These are phyloP conservation scores for Eupeodes luniger DNA, from an alignment of 2,888 invertebrate species.

Conservation along the genomic window DNA sequence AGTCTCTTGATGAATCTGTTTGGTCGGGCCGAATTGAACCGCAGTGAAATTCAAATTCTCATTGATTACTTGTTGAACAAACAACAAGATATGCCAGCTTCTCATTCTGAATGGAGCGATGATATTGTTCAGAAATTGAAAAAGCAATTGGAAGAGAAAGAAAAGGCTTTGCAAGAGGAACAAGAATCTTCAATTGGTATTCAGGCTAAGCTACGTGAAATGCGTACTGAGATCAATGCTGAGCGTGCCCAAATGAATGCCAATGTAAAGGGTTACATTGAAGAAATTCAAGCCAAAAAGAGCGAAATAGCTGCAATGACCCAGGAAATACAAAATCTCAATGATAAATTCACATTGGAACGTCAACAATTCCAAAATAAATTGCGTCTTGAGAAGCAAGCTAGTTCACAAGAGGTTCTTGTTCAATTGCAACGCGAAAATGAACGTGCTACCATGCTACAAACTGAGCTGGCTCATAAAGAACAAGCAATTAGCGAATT, in stretches of 20 bases:
- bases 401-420: slow-evolving; percentile 81
- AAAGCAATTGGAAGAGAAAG: slow-evolving; percentile 95
- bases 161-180: slow-evolving; percentile 90
- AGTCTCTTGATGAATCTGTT: slow-evolving; percentile 90
- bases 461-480: slow-evolving; percentile 79
- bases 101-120: slow-evolving; percentile 94
- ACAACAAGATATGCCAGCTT: slow-evolving; percentile 91
- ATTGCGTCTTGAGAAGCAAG: slow-evolving; percentile 82
- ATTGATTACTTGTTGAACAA: slow-evolving; percentile 95
- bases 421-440: slow-evolving; percentile 81
- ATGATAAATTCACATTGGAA: slow-evolving; percentile 82
- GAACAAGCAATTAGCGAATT: slow-evolving; percentile 76
- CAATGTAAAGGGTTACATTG: slow-evolving; percentile 80
- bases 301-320: slow-evolving; percentile 80
- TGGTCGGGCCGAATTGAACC: slow-evolving; percentile 92
- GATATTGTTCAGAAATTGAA: slow-evolving; percentile 94
- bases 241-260: slow-evolving; percentile 82
- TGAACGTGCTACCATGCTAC: slow-evolving; percentile 78
- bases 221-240: slow-evolving; percentile 86
- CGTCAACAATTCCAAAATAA: slow-evolving; percentile 83
- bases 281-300: slow-evolving; percentile 81
- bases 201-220: slow-evolving; percentile 91
- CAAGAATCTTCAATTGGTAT: slow-evolving; percentile 90
- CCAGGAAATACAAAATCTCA: slow-evolving; percentile 81
- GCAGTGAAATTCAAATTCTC: slow-evolving; percentile 94